Evolutionary conservation across 2,797 vertebrate genomes (phyloP).

Genomic region (Acrocephalus scirpaceus): DNA sequence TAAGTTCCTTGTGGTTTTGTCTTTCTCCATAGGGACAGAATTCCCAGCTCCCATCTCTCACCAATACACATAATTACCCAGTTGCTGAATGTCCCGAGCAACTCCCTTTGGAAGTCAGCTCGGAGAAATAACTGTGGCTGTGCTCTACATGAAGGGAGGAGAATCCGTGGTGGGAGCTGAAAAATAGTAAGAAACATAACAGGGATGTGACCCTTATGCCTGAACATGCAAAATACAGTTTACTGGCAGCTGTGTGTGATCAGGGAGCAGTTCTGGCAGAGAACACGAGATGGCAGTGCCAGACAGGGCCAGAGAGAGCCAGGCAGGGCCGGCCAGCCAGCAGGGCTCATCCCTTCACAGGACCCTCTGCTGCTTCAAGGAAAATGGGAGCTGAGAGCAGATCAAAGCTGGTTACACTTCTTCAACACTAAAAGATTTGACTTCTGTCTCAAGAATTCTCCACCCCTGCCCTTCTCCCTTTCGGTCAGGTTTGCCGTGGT

Average conservation of each 20-base stretch:
- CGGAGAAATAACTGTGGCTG: not conserved
- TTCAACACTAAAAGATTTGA: not conserved
- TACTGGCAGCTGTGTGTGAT: too few species aligned
- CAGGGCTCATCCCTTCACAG: not conserved
- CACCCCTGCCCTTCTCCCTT: too few species aligned
- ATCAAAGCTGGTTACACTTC: not conserved
- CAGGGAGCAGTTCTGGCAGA: not conserved
- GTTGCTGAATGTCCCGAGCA: not conserved
- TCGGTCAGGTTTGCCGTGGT: not conserved
- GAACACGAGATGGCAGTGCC: not conserved
- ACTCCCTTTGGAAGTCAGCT: not conserved
- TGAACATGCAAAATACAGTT: rapidly evolving
- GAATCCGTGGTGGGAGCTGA: not conserved
- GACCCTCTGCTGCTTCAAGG: not conserved
- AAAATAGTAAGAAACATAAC: not conserved
- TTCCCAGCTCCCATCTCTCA: not conserved
- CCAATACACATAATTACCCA: not conserved
- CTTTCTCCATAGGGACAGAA: not conserved
- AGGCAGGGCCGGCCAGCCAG: not conserved
- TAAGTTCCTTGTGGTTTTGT: not conserved
- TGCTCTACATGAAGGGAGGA: not conserved
- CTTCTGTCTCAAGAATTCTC: not conserved
- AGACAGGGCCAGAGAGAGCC: too few species aligned
- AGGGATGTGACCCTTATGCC: rapidly evolving
- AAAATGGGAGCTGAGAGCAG: not conserved